phyloP scores from a whole-genome alignment of 2,888 invertebrate genomes.

The Drosophila paranaensis region DNA sequence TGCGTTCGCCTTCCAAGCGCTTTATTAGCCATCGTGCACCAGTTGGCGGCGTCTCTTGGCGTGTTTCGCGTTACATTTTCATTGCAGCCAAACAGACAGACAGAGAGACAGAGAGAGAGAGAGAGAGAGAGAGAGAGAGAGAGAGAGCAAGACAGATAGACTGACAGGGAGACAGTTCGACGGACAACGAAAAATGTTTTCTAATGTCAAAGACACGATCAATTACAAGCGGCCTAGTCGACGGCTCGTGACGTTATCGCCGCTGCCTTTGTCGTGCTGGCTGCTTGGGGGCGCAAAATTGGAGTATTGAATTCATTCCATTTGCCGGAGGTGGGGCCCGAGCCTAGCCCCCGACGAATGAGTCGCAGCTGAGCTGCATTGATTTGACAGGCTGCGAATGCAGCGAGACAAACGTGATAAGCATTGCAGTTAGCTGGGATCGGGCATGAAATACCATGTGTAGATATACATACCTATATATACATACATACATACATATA shows the following conservation, averaged over 20 bases:
- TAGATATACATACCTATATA: neutral
- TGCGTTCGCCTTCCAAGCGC: constrained; percentile 64
- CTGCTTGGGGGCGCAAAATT: constrained; percentile 1
- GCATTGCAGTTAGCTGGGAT: constrained; percentile 32
- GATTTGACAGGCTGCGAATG: constrained; percentile 26
- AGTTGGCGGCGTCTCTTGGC: constrained; percentile 66
- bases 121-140: neutral
- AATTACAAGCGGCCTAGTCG: constrained; percentile 71
- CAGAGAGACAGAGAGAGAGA: constrained; percentile 7
- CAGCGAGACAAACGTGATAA: constrained; percentile 37
- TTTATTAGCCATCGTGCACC: constrained; percentile 76
- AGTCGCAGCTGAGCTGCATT: constrained; percentile 22
- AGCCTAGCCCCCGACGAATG: constrained; percentile 31
- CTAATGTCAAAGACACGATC: constrained; percentile 77
- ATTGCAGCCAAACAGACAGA: constrained; percentile 34
- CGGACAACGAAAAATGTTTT: constrained; percentile 56
- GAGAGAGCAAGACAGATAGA: neutral
- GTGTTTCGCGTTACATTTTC: constrained; percentile 56
- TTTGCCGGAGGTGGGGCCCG: constrained; percentile 7
- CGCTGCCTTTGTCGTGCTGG: constrained; percentile 6
- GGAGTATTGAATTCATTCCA: constrained; percentile 17
- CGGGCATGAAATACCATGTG: constrained; percentile 18
- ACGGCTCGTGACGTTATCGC: constrained; percentile 57
- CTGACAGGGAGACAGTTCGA: constrained; percentile 8
- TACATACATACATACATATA: neutral